Evolutionary conservation across 2,888 invertebrate genomes (phyloP).

Genomic region (Leucania comma): DNA sequence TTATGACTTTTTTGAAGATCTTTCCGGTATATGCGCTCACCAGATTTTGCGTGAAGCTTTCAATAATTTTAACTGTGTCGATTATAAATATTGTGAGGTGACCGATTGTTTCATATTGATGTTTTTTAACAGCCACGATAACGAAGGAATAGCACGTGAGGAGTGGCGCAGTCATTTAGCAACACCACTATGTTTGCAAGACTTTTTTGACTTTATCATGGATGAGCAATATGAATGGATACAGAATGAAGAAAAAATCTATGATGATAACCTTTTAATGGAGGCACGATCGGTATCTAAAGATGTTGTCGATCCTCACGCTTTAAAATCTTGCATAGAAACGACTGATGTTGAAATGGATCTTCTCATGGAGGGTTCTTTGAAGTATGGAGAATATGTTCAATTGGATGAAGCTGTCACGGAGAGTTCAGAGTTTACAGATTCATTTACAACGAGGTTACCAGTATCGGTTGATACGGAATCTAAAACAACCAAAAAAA

Average conservation of each 20-base stretch:
- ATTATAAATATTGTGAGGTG: conserved; percentile 87
- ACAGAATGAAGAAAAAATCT: conserved; percentile 80
- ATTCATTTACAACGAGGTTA: conserved; percentile 64
- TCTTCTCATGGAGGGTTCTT: conserved; percentile 84
- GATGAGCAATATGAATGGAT: conserved; percentile 89
- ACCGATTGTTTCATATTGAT: conserved; percentile 84
- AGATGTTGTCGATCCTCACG: conserved; percentile 70
- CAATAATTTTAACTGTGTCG: conserved; percentile 83
- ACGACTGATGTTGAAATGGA: conserved; percentile 78
- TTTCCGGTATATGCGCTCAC: conserved; percentile 75
- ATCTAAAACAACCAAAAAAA: conserved; percentile 77
- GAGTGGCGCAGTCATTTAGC: conserved; percentile 87
- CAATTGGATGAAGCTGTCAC: conserved; percentile 64
- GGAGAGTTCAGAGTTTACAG: conserved; percentile 59
- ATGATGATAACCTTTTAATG: conserved; percentile 73
- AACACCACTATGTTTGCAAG: conserved; percentile 89
- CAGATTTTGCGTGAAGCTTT: conserved; percentile 82
- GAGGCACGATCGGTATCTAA: conserved; percentile 73
- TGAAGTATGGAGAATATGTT: conserved; percentile 80
- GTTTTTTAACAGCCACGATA: conserved; percentile 85
- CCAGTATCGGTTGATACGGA: conserved; percentile 68
- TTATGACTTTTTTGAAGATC: conserved; percentile 86
- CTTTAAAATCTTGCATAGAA: conserved; percentile 76
- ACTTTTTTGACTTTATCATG: conserved; percentile 89
- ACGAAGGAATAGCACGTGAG: conserved; percentile 80